Evolutionary conservation across 2,888 invertebrate species (phyloP), one percentile per base, ranked within the genome.

Genomic region (Parthenolecanium corni): DNA sequence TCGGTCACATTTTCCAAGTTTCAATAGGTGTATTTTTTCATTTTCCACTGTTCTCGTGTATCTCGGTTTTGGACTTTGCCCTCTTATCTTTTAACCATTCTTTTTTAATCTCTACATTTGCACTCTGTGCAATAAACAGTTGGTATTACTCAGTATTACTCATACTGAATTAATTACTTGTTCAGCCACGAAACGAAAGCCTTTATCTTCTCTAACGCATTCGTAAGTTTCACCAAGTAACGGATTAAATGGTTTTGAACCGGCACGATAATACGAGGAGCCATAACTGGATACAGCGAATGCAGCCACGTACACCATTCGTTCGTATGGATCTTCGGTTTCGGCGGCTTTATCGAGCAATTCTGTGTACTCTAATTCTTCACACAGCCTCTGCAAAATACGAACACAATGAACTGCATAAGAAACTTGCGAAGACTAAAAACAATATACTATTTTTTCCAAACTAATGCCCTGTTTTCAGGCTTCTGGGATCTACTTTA

Each of bases 201-300:
- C 86, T 69, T 82, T 80, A 70, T 89, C 89, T 68, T 83, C 84
- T 1, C 89, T 71, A 38, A 84, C 79, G 70, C 85, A 86, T 75
- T 89, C 89, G 73, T 84, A 89, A 0, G 88, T 89, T 77, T 89
- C 89, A 0, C 83, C 86, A 31, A 89, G 77, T 62, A 89, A 74
- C 16, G 89, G 89, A 76, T 89, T 89, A 76, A 89, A 89, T 1
- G 89, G 89, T 72, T 89, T 89, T 71, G 84, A 84, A 52, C 86
- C 87, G 40, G 89, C 87, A 54, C 89, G 73, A 69, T 79, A 85
- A 75, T 75, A 83, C 68, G 78, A 82, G 70, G 75, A 84, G 0
- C 86, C 84, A 75, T 89, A 89, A 31, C 84, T 80, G 64, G 86
- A 86, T 1, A 89, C 87, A 0, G 88, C 86, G 75, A 89, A 89